Evolutionary conservation across 2,888 invertebrate species (phyloP).

Genomic region (Nephrotoma guestfalica): DNA sequence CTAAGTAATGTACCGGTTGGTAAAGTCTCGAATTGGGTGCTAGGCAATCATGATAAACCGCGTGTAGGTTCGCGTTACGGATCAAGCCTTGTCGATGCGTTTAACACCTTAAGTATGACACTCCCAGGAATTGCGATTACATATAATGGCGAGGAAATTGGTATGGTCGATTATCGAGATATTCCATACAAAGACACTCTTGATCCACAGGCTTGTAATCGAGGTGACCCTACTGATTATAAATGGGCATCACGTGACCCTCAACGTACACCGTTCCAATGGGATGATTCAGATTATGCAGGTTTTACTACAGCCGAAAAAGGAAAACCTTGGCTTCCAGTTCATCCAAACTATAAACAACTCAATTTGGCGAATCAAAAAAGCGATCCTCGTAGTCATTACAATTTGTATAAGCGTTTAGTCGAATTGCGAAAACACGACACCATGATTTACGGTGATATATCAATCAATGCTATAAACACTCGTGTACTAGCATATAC

Average conservation of each 20-base stretch:
- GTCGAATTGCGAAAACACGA: conserved; percentile 33
- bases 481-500: background rate
- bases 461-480: conserved; percentile 33
- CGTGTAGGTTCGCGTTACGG: conserved; percentile 56
- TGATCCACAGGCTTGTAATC: conserved; percentile 19
- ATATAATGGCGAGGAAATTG: conserved; percentile 71
- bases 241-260: conserved; percentile 43
- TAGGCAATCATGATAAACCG: conserved; percentile 65
- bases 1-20: conserved; percentile 44
- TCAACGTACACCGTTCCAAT: conserved; percentile 58
- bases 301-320: conserved; percentile 23
- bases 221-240: conserved; percentile 33
- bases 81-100: conserved; percentile 50
- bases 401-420: conserved; percentile 40
- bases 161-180: conserved; percentile 37
- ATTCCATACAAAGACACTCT: conserved; percentile 28
- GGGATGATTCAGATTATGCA: conserved; percentile 34
- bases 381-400: conserved; percentile 33
- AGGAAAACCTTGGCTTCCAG: conserved; percentile 43
- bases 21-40: conserved; percentile 58
- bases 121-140: conserved; percentile 75
- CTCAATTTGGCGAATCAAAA: conserved; percentile 39
- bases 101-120: conserved; percentile 68
- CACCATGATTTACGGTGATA: conserved; percentile 35
- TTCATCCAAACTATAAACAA: conserved; percentile 37